Base-by-base conservation (phyloP, 1,140 invertebrate genomes). In the Triops longicaudatus region DNA sequence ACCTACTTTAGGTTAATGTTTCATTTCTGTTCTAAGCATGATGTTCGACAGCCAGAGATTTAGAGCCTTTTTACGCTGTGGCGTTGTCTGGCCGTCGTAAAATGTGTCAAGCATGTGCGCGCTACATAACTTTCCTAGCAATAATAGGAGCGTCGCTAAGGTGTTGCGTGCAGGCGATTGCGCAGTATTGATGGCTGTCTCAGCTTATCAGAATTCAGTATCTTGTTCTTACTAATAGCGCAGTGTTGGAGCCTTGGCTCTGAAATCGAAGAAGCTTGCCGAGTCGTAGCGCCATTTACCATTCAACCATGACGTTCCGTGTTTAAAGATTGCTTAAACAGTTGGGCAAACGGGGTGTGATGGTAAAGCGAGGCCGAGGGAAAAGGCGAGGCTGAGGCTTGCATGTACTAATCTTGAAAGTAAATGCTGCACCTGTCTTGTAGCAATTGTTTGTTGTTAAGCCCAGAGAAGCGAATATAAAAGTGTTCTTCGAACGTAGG, bases 351-450 rank as follows among this genome's bases (percentile, higher is more conserved):
- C 22, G 50, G 50, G 50, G 14, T 17, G 22, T 63, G 50, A 63
- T 0, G 50, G 17, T 17, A 63, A 63, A 63, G 9, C 14, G 50
- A 9, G 0, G 50, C 14, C 50, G 50, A 63, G 17, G 14, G 14
- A 22, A 63, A 63, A 22, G 50, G 50, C 50, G 50, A 63, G 44
- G 50, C 22, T 22, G 10, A 63, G 12, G 50, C 22, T 63, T 63
- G 50, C 22, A 17, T 22, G 50, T 17, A 22, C 17, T 63, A 63
- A 14, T n/a, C 50, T 63, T 63, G 22, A 63, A 63, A 63, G 22
- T 9, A n/a, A 63, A 63, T 22, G 50, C 50, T 63, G 50, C 50
- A 63, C 50, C 50, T 63, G 50, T 63, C 50, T 63, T 63, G 50
- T 17, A 22, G 50, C 14, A 63, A 63, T n/a, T 22, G 50, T 63